Base-by-base conservation (phyloP, 2,888 invertebrate genomes). In the Steinernema carpocapsae region DNA sequence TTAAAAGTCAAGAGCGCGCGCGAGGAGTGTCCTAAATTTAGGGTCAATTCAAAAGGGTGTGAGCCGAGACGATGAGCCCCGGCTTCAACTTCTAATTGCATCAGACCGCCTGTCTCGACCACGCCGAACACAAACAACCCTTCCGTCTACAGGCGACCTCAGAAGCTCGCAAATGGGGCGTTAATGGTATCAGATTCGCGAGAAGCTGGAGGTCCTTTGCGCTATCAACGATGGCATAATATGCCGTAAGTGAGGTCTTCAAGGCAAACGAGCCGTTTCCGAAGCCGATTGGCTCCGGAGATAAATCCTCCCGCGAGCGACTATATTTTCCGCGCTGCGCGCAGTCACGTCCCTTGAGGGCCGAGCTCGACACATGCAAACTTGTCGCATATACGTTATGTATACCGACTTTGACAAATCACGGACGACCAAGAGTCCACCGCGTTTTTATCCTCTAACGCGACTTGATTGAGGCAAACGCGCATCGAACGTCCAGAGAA, bases 331-430 rank as follows among this genome's bases (percentile, higher is more conserved):
- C 64, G 64, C 64, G 12, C 17, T 64, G 32, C 64, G 17, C 64
- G 64, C 64, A 32, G 64, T 64, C 64, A n/a, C 37, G 64, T 64
- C 32, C 64, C 64, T 17, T 19, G 32, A 32, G 32, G 64, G 64
- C 64, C 64, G 24, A 4, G 32, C 17, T 32, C 64, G 64, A 64
- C 64, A 64, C 64, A 64, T 64, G 64, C 64, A 64, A 64, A 64
- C 64, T 64, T 64, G 64, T 64, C 64, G 64, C 64, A 64, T 64
- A 32, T 29, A 64, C 7, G 64, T 37, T 64, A 64, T 64, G 64
- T 64, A 64, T 64, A 64, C 64, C 37, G 64, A 26, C 64, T 64
- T 64, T 64, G 64, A 64, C 64, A 64, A 64, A 64, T 64, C 64
- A 64, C 64, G 64, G 26, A 32, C 32, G 64, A 17, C 32, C 64